These are phyloP conservation scores for Crotalus viridis DNA, from an alignment of 2,113 vertebrate species.

Conservation along the genomic window DNA sequence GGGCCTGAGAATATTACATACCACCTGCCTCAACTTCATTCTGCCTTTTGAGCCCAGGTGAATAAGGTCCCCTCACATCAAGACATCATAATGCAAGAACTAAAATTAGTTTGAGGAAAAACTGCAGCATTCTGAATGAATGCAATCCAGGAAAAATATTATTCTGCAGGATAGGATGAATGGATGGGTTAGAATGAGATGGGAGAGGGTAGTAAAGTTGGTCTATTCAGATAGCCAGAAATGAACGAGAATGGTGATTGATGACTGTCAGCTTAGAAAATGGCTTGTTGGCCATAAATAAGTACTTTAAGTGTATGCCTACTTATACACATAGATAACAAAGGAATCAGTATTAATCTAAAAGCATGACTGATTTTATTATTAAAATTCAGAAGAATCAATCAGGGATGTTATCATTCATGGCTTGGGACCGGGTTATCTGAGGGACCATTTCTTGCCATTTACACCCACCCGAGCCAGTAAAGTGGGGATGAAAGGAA, in stretches of 20 bases:
- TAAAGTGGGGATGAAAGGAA: neutral
- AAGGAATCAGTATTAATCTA: neutral
- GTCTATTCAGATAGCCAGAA: neutral
- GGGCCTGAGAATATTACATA: neutral
- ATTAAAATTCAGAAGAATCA: neutral
- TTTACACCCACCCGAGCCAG: neutral
- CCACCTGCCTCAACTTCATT: neutral
- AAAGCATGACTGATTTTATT: neutral
- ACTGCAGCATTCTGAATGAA: neutral
- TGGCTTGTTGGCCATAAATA: neutral
- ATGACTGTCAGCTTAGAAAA: neutral
- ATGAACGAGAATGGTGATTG: neutral
- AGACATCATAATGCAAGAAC: neutral
- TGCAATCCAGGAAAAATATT: neutral
- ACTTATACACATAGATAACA: neutral
- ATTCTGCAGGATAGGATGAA: neutral
- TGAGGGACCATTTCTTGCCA: neutral
- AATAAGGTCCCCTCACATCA: neutral
- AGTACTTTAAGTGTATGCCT: neutral
- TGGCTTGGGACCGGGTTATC: neutral
- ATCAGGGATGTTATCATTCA: neutral
- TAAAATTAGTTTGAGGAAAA: neutral
- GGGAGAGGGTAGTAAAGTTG: neutral
- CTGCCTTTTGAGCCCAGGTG: neutral
- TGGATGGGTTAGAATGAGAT: neutral